These are phyloP conservation scores for Alsophila aescularia DNA, from an alignment of 2,888 invertebrate species.

Conservation along the genomic window DNA sequence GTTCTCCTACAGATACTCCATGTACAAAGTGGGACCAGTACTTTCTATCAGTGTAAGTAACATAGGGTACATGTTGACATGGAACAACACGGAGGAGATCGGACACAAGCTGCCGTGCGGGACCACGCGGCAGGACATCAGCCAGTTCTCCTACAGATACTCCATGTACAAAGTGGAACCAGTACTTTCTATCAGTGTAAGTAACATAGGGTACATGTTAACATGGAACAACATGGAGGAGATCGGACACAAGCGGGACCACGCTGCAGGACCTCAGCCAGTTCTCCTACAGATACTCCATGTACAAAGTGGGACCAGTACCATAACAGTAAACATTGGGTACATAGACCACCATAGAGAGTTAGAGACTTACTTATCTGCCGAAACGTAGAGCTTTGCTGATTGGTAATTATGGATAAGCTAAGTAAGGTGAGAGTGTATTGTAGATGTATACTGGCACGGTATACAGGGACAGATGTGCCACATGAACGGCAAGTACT, in stretches of 20 bases:
- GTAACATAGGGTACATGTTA: no score
- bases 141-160: slow-evolving; percentile 95
- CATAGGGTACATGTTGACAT: no score
- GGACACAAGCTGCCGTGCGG: slow-evolving; percentile 95
- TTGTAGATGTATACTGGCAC: no score
- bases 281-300: slow-evolving; percentile 96
- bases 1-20: slow-evolving; percentile 96
- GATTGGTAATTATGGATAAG: no score
- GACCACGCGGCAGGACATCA: slow-evolving; percentile 94
- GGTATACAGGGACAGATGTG: no score
- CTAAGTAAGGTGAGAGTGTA: no score
- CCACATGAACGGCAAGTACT: no score
- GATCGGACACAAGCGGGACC: slow-evolving; percentile 94
- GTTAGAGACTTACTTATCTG: no score
- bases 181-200: slow-evolving; percentile 92
- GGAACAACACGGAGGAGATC: slow-evolving; percentile 96
- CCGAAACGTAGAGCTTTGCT: no score
- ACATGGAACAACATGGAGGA: no score
- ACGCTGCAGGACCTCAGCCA: slow-evolving; percentile 95
- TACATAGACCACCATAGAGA: no score
- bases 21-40: slow-evolving; percentile 97
- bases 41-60: slow-evolving; percentile 92
- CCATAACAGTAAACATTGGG: slow-evolving; percentile 88
- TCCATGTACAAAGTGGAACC: slow-evolving; percentile 98
- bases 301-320: slow-evolving; percentile 97